A percentile compares a stretch with the other conserved stretches of the same genome.
Conservation (phyloP, 2,797 vertebrate species). For the Iguana delicatissima region DNA sequence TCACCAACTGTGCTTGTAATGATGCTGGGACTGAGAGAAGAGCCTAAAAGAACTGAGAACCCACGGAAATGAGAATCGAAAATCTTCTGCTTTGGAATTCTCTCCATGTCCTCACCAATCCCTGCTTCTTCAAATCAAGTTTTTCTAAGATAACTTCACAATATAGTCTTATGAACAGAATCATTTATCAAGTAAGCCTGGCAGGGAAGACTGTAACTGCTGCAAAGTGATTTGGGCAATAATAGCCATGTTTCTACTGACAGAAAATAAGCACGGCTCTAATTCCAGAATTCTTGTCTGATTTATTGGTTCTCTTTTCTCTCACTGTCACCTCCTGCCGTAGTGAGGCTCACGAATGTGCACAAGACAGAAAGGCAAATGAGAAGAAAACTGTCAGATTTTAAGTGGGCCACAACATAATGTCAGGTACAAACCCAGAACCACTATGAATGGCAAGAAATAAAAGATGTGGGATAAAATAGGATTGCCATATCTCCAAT, state of each 20-base stretch:
- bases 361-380: not conserved
- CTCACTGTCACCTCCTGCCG: not conserved
- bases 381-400: too few relatives aligned
- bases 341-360: not conserved
- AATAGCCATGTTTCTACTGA: not conserved
- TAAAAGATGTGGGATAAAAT: not conserved
- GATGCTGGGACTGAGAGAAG: too few relatives aligned
- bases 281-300: not conserved
- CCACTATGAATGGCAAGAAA: not conserved
- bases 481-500: not conserved
- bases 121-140: constrained; percentile 1
- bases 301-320: not conserved
- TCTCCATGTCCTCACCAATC: not conserved
- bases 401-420: not conserved
- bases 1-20: too few relatives aligned
- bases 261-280: not conserved
- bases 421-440: not conserved
- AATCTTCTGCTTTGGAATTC: not conserved
- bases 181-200: not conserved
- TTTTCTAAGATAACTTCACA: not conserved
- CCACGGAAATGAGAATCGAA: not conserved
- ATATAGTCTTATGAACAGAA: not conserved
- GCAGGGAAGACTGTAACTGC: not conserved
- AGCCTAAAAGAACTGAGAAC: not conserved
- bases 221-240: not conserved